phyloP scores from a whole-genome alignment of 2,113 vertebrate species.

The Dicrurus megarhynchus region DNA sequence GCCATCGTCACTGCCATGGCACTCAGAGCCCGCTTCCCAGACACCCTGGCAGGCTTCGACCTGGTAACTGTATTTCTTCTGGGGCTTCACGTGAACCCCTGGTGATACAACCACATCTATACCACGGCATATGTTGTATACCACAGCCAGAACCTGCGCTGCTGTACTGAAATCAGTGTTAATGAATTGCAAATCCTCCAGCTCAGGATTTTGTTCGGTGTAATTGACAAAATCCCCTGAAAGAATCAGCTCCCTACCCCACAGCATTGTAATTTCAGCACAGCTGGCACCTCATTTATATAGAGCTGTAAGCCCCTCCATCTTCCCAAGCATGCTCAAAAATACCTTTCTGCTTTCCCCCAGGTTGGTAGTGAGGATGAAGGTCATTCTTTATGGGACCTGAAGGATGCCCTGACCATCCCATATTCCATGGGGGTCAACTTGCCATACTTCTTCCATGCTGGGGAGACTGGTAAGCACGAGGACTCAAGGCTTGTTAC shows the following conservation, averaged over 20 bases:
- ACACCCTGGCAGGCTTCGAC: constrained; percentile 88
- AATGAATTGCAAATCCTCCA: neutral
- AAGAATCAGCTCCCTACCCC: neutral
- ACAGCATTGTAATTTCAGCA: neutral
- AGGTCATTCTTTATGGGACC: constrained; percentile 81
- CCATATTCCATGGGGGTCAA: constrained; percentile 69
- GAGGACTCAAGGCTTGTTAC: neutral
- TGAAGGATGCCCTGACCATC: constrained; percentile 80
- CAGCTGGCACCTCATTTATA: neutral
- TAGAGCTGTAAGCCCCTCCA: neutral
- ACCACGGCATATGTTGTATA: neutral
- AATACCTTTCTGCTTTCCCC: neutral
- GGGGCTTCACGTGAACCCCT: neutral
- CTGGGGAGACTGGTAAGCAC: constrained; percentile 87
- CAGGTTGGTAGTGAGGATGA: constrained; percentile 89
- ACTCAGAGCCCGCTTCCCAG: constrained; percentile 78
- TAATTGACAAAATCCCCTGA: neutral
- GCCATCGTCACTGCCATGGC: constrained; percentile 74
- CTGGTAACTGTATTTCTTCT: constrained; percentile 75
- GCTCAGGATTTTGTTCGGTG: neutral
- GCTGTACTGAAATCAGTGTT: neutral
- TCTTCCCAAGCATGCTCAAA: neutral
- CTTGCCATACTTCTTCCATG: constrained; percentile 90
- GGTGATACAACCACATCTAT: neutral
- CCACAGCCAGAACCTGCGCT: neutral